Conservation (phyloP, 2,797 vertebrate species). For the Hydrophis major region DNA sequence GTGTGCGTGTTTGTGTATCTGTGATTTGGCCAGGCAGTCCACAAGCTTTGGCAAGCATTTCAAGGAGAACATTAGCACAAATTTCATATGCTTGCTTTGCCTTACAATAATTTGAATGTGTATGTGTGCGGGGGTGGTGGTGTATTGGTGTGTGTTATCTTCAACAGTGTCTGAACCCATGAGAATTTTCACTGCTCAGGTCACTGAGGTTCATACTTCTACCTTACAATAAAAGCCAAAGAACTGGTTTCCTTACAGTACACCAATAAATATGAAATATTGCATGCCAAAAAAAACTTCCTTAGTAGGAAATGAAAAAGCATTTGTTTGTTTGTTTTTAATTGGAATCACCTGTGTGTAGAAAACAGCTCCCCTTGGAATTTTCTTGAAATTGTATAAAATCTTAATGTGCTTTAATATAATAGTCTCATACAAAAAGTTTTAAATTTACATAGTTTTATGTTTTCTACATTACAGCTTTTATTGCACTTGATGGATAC, state of each 20-base stretch:
- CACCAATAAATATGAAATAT: not conserved
- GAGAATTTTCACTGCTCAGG: not conserved
- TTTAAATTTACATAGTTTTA: not conserved
- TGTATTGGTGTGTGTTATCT: not conserved
- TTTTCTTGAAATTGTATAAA: not conserved
- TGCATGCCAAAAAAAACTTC: not conserved
- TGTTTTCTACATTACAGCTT: not conserved
- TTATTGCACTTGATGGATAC: not conserved
- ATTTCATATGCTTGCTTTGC: not conserved
- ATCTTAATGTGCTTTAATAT: not conserved
- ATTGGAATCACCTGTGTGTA: not conserved
- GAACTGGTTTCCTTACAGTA: not conserved
- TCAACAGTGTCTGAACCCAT: not conserved
- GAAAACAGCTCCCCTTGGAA: not conserved
- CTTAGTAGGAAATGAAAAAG: not conserved
- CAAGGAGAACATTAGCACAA: not conserved
- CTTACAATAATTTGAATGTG: not conserved
- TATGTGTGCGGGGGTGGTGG: accelerated
- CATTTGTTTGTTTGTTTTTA: not conserved
- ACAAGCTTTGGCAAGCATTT: not conserved
- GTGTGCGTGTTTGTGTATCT: too few relatives aligned
- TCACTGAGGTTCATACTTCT: not conserved
- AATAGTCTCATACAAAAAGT: not conserved
- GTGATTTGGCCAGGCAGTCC: not conserved
- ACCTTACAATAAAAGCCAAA: not conserved